Base-by-base conservation (phyloP, 2,888 invertebrate species). In the Dione juno region DNA sequence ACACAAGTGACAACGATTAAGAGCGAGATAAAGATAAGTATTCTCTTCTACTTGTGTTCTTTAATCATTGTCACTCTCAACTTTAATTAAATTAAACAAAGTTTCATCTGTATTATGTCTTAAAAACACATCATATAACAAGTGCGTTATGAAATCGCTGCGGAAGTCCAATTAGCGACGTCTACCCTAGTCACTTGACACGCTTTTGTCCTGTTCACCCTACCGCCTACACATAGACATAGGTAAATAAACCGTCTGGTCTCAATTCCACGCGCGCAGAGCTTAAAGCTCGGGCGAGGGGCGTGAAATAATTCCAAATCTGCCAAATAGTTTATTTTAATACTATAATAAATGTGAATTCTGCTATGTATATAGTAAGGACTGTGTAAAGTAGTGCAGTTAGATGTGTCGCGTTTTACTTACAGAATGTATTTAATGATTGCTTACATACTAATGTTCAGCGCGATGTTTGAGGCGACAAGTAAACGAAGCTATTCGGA, bases 401-500 rank as follows among this genome's bases (percentile, higher is more conserved):
- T 61, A 72, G 68, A 64, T 71, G 67, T 78, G 75, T 75, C 61
- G 59, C 66, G 37, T 89, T 88, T 77, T 86, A 89, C 87, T 82
- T 80, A 80, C 84, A 88, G 80, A 86, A 89, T 90, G 88, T 85
- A 65, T 41, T 58, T 66, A 75, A 82, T 82, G 83, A 81, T 90
- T 71, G 84, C 81, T 75, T 85, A 83, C 80, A 79, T 87, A 77
- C 78, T 91, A 81, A 79, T 90, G 80, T 85, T 88, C 77, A 84
- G 86, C 81, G 83, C 84, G 61, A 86, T 87, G 84, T 77, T 87
- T 74, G 84, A 82, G 72, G 83, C 93, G 69, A 90, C 94, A 74
- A 88, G 89, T 16, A 96, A 96, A 84, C 93, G 96, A 80, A 96
- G 96, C 84, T 95, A 96, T 87, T 96, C 96, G 58, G 97, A 97